Conservation (phyloP, 2,113 vertebrate genomes). For the Heterochromis multidens region DNA sequence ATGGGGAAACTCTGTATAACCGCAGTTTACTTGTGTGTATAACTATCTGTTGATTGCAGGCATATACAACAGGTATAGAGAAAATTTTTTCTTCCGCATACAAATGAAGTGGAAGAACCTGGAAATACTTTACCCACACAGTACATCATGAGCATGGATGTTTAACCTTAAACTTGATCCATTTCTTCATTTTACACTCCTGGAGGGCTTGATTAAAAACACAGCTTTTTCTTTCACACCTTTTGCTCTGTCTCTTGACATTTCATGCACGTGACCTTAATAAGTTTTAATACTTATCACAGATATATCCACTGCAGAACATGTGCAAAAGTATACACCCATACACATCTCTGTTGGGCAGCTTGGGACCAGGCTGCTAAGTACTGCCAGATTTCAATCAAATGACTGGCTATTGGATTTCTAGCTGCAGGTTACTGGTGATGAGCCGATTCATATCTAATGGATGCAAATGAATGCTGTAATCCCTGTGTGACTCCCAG, state of each 20-base stretch:
- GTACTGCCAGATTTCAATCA: constrained; percentile 57
- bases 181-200: constrained; percentile 19
- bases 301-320: constrained; percentile 1
- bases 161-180: constrained; percentile 33
- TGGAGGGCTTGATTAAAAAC: constrained; percentile 29
- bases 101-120: constrained; percentile 21
- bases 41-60: constrained; percentile 54
- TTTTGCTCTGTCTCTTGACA: not conserved
- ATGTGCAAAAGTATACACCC: not conserved
- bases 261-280: not conserved
- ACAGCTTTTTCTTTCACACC: constrained; percentile 49
- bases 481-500: constrained; percentile 37
- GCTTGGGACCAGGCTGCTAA: constrained; percentile 37
- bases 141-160: not conserved
- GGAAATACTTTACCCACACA: constrained; percentile 20
- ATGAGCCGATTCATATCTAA: constrained; percentile 65
- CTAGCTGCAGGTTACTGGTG: constrained; percentile 66
- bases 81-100: not conserved
- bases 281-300: constrained; percentile 1
- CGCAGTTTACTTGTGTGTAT: constrained; percentile 37
- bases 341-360: constrained; percentile 8
- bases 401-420: constrained; percentile 61
- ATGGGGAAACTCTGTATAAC: constrained; percentile 31
- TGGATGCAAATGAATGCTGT: constrained; percentile 47
- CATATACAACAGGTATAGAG: constrained; percentile 44